Conservation (phyloP, 2,888 invertebrate species). For the Caenorhabditis sulstoni region DNA sequence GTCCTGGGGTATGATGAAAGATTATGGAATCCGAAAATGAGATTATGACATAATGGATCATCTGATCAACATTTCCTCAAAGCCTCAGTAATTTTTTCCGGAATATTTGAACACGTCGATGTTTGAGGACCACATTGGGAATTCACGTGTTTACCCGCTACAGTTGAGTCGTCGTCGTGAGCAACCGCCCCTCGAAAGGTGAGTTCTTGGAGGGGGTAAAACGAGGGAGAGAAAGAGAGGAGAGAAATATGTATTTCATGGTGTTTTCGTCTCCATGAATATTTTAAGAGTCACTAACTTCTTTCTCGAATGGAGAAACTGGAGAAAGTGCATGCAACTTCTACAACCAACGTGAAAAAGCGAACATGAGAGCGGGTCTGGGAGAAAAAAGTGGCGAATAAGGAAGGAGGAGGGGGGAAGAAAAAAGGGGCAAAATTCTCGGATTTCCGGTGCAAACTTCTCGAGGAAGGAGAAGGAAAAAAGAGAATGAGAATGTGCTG, state of each 20-base stretch:
- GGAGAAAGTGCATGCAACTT: neutral
- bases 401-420: neutral
- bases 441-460: constrained; percentile 58
- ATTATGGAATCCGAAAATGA: too few relatives aligned
- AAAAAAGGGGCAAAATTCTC: constrained; percentile 49
- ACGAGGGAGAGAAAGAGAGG: neutral
- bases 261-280: constrained; percentile 22
- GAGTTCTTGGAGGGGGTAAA: neutral
- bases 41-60: too few relatives aligned
- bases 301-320: neutral
- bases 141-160: constrained; percentile 1
- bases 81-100: too few relatives aligned
- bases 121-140: too few relatives aligned
- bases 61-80: neutral
- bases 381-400: constrained; percentile 30
- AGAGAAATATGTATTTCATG: constrained; percentile 7
- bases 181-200: neutral
- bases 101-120: too few relatives aligned
- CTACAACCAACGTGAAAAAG: neutral
- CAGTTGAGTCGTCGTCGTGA: constrained; percentile 1
- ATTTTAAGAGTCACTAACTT: neutral
- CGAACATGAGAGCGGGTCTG: constrained; percentile 24
- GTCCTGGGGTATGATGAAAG: too few relatives aligned
- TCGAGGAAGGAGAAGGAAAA: constrained; percentile 7
- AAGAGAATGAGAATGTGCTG: too few relatives aligned